phyloP scores from a whole-genome alignment of 2,113 vertebrate genomes.

The Heloderma charlesbogerti region DNA sequence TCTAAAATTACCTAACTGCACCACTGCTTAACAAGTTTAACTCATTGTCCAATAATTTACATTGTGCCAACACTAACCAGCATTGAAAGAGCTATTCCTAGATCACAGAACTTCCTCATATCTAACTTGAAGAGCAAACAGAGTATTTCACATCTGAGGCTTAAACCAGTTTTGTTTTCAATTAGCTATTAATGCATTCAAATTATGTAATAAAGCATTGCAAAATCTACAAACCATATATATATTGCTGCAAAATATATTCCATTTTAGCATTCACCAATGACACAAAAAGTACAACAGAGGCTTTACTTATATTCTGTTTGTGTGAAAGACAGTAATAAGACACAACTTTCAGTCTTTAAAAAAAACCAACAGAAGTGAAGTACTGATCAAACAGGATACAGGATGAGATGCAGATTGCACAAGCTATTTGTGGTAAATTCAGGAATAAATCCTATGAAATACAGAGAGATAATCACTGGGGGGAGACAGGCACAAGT shows the following conservation, averaged over 20 bases:
- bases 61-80: background rate
- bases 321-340: background rate
- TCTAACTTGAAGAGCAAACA: background rate
- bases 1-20: background rate
- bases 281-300: background rate
- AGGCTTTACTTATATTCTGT: background rate
- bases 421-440: background rate
- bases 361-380: background rate
- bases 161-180: background rate
- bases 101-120: background rate
- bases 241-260: background rate
- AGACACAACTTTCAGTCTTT: background rate
- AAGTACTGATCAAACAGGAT: background rate
- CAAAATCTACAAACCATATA: background rate
- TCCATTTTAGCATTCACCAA: background rate
- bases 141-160: background rate
- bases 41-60: background rate
- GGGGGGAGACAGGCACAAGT: conserved; percentile 17
- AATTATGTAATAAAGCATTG: background rate
- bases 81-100: background rate
- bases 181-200: background rate
- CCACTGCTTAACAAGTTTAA: background rate
- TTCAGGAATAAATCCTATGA: background rate
- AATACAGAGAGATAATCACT: conserved; percentile 25
- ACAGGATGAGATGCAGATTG: background rate